A percentile compares a stretch with the other conserved stretches of the same genome.
phyloP scores from a whole-genome alignment of 2,113 vertebrate species.

The Clarias gariepinus region DNA sequence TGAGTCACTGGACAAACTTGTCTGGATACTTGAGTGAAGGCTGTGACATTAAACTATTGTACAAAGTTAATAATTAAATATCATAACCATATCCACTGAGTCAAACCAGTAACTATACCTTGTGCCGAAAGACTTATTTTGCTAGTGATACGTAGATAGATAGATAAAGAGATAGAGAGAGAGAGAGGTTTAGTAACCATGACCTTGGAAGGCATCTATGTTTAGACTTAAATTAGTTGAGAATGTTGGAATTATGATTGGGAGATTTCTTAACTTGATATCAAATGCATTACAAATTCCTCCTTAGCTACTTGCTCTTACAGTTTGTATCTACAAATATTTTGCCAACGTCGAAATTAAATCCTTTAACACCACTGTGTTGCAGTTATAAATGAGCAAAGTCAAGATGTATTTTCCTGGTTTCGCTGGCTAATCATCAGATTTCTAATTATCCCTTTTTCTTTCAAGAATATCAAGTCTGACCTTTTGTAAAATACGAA shows the following conservation, averaged over 20 bases:
- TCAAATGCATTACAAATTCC: background rate
- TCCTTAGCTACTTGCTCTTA: background rate
- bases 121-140: background rate
- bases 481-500: slow-evolving; percentile 1
- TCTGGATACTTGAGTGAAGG: slow-evolving; percentile 51
- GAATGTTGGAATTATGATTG: background rate
- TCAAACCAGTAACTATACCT: background rate
- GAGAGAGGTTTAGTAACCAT: background rate
- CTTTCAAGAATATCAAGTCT: background rate
- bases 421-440: background rate
- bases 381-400: background rate
- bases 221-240: background rate
- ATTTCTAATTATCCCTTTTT: background rate
- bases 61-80: background rate
- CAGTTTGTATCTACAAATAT: background rate
- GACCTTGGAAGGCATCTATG: background rate
- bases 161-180: no score
- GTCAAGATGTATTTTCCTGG: background rate
- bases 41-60: background rate
- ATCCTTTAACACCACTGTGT: background rate
- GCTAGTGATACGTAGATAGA: background rate
- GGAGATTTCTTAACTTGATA: background rate
- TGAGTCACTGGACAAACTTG: background rate
- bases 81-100: background rate
- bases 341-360: background rate